Conservation (phyloP, 1,140 invertebrate species). For the Pogonomyrmex californicus region DNA sequence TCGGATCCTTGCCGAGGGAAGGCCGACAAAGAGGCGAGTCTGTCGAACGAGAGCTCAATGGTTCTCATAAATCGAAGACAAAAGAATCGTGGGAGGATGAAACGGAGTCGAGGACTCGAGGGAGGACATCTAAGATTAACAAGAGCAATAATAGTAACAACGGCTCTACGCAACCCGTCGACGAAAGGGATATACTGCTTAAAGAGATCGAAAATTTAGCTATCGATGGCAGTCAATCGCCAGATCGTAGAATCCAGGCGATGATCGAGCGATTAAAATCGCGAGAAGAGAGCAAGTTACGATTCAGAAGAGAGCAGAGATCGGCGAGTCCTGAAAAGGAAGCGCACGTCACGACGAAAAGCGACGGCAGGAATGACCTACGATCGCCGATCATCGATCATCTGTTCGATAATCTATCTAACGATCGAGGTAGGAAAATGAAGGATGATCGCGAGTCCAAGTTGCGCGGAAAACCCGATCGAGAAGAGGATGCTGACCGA, state of each 20-base stretch:
- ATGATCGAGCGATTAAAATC: constrained; percentile 73
- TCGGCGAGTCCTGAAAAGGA: constrained; percentile 66
- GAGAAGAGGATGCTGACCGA: constrained; percentile 44
- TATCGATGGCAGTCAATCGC: constrained; percentile 64
- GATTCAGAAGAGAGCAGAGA: constrained; percentile 44
- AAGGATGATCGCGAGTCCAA: constrained; percentile 66
- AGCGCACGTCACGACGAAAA: constrained; percentile 42
- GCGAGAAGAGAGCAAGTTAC: constrained; percentile 69
- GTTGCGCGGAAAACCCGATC: constrained; percentile 36
- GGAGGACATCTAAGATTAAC: constrained; percentile 34
- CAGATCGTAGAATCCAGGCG: constrained; percentile 71
- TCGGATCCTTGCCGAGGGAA: constrained; percentile 52
- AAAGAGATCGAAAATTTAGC: constrained; percentile 66
- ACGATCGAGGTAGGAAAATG: constrained; percentile 63
- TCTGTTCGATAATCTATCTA: constrained; percentile 25
- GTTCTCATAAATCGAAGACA: constrained; percentile 40
- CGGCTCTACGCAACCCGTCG: constrained; percentile 10
- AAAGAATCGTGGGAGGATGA: constrained; percentile 55
- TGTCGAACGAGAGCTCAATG: constrained; percentile 57
- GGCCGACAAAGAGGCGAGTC: constrained; percentile 36
- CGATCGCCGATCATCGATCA: constrained; percentile 26
- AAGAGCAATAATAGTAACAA: constrained; percentile 24
- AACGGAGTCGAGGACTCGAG: constrained; percentile 28
- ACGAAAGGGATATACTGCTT: constrained; percentile 66
- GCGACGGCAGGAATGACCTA: constrained; percentile 37